Conservation (phyloP, 2,888 invertebrate genomes). For the Lasioglossum calceatum region DNA sequence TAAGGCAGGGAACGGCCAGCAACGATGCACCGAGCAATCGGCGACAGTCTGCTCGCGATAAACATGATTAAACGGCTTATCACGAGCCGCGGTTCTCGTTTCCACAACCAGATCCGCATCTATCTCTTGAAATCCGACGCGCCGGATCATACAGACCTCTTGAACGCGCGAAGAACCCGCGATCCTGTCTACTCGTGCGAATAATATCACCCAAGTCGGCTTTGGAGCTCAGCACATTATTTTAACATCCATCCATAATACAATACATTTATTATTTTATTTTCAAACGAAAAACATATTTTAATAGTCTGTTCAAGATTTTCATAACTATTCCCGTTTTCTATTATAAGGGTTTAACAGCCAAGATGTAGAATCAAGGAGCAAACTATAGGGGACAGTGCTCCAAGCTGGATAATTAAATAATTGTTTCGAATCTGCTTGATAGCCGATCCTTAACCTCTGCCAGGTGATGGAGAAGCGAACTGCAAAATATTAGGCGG, state of each 20-base stretch:
- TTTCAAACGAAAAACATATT: background rate
- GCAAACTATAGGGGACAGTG: background rate
- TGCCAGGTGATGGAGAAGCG: background rate
- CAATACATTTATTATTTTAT: background rate
- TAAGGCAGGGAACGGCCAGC: conserved; percentile 33
- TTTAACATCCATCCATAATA: background rate
- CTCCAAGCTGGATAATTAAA: background rate
- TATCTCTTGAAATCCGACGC: conserved; percentile 33
- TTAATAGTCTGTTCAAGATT: background rate
- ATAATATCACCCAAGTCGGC: background rate
- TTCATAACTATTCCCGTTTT: background rate
- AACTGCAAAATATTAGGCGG: background rate
- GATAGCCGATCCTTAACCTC: no score
- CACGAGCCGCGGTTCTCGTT: conserved; percentile 48
- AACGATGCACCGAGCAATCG: conserved; percentile 49
- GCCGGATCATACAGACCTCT: background rate
- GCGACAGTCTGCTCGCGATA: conserved; percentile 50
- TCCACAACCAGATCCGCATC: conserved; percentile 31
- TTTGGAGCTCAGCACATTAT: background rate
- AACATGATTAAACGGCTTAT: conserved; percentile 51
- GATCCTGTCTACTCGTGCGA: background rate
- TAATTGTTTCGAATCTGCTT: background rate
- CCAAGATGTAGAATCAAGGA: background rate
- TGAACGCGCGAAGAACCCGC: background rate
- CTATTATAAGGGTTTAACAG: background rate